Percentiles rank a stretch among this genome's conserved stretches.
These are phyloP conservation scores for Drosophila pallidifrons DNA, from an alignment of 1,140 invertebrate species.

Conservation along the genomic window DNA sequence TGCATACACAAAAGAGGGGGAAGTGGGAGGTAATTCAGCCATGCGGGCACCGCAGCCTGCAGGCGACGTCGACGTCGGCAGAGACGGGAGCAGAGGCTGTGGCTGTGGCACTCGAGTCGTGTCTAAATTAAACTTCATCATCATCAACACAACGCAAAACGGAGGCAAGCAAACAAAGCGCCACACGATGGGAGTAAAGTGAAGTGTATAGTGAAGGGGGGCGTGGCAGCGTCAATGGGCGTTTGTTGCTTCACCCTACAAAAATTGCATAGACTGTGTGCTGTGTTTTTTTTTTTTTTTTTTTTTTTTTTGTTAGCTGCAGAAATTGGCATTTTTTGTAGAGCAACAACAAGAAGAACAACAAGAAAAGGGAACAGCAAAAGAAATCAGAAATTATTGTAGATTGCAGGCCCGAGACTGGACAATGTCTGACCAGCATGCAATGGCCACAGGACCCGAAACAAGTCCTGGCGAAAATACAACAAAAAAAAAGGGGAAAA, in stretches of 20 bases:
- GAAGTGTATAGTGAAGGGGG: neutral
- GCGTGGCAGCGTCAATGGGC: slow-evolving; percentile 40
- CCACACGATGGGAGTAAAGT: neutral
- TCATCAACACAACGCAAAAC: slow-evolving; percentile 52
- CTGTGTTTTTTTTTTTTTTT: neutral
- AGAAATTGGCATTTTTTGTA: slow-evolving; percentile 74
- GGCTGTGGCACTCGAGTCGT: slow-evolving; percentile 65
- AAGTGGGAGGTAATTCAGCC: neutral
- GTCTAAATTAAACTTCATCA: slow-evolving; percentile 83
- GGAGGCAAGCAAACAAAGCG: slow-evolving; percentile 58
- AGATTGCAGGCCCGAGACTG: slow-evolving; percentile 61
- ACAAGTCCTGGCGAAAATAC: slow-evolving; percentile 14
- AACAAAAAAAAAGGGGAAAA: slow-evolving; percentile 37
- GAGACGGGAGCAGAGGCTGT: slow-evolving; percentile 1
- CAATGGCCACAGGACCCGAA: slow-evolving; percentile 50
- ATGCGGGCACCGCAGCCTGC: slow-evolving; percentile 38
- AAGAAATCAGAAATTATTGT: slow-evolving; percentile 83
- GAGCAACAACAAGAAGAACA: slow-evolving; percentile 46
- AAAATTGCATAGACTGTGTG: slow-evolving; percentile 73
- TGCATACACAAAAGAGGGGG: neutral
- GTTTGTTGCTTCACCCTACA: slow-evolving; percentile 37
- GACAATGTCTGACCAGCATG: slow-evolving; percentile 72
- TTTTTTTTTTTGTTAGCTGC: slow-evolving; percentile 56
- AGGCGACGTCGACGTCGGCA: slow-evolving; percentile 1
- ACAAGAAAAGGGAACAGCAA: slow-evolving; percentile 56